These are phyloP conservation scores for Engraulis encrasicolus DNA, from an alignment of 2,113 vertebrate species.

Conservation along the genomic window DNA sequence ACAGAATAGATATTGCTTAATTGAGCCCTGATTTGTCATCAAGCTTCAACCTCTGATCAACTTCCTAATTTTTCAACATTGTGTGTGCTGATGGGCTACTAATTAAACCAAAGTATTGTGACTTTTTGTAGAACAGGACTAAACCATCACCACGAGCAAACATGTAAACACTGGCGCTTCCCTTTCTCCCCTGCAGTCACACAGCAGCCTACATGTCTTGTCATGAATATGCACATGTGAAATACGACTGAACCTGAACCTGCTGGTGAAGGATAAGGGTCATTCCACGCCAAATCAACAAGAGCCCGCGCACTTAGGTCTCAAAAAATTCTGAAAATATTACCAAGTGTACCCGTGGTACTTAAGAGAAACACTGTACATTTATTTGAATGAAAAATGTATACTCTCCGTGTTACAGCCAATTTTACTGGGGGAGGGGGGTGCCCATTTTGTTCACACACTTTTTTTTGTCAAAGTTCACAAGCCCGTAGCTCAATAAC, in stretches of 20 bases:
- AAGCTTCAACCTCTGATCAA: not conserved
- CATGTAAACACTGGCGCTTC: not conserved
- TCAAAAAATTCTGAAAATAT: too few species aligned
- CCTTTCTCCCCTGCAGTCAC: not conserved
- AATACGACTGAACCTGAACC: not conserved
- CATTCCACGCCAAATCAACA: too few species aligned
- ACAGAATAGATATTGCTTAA: not conserved
- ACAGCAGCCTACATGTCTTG: not conserved
- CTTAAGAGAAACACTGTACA: too few species aligned
- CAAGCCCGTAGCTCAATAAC: too few species aligned
- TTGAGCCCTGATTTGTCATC: not conserved
- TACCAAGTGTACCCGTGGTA: too few species aligned
- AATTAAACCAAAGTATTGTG: not conserved
- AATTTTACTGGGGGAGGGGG: too few species aligned
- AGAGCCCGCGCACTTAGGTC: too few species aligned
- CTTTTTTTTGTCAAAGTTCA: too few species aligned
- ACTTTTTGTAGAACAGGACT: not conserved
- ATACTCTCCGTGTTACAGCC: too few species aligned
- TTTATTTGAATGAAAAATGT: too few species aligned
- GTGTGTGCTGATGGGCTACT: not conserved
- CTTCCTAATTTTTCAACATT: not conserved
- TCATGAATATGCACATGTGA: not conserved
- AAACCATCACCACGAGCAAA: not conserved
- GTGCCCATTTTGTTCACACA: too few species aligned
- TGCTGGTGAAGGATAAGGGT: too few species aligned